Percentiles rank a stretch among this genome's conserved stretches.
Evolutionary conservation across 2,888 invertebrate species (phyloP).

Genomic region (Orthonevra nobilis): DNA sequence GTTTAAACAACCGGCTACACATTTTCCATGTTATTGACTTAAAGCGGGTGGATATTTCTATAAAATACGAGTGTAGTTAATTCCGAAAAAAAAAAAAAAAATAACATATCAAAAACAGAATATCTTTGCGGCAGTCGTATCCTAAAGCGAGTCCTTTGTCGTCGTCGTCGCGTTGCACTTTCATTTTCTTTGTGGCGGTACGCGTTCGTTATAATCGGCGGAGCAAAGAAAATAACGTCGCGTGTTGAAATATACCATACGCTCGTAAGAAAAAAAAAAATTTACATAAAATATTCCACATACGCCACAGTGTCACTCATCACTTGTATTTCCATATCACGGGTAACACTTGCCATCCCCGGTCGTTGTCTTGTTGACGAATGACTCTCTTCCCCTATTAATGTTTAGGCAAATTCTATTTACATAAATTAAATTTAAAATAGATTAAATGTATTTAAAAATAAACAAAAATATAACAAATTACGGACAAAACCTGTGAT

Average conservation of each 20-base stretch:
- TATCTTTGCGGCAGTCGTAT: conserved; percentile 28
- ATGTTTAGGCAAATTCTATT: conserved; percentile 58
- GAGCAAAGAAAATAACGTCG: conserved; percentile 11
- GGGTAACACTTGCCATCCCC: conserved; percentile 40
- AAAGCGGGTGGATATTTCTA: conserved; percentile 23
- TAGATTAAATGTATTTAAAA: conserved; percentile 46
- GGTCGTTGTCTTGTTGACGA: conserved; percentile 4
- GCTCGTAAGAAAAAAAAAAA: conserved; percentile 31
- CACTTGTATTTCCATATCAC: no score
- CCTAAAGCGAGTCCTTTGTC: conserved; percentile 36
- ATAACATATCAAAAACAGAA: background rate
- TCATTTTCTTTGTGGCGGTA: background rate
- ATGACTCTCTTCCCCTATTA: conserved; percentile 14
- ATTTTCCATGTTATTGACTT: conserved; percentile 56
- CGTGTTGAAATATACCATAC: conserved; percentile 45
- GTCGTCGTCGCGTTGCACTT: conserved; percentile 1
- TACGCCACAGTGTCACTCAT: conserved; percentile 57
- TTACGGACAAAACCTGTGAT: conserved; percentile 50
- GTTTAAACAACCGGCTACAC: conserved; percentile 11
- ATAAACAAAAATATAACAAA: conserved; percentile 12
- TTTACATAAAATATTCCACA: conserved; percentile 45
- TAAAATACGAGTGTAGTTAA: conserved; percentile 12
- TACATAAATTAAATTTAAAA: conserved; percentile 12
- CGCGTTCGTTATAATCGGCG: background rate
- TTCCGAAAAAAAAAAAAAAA: conserved; percentile 7